Evolutionary conservation across 2,888 invertebrate species (phyloP).

Genomic region (Apoda limacodes): DNA sequence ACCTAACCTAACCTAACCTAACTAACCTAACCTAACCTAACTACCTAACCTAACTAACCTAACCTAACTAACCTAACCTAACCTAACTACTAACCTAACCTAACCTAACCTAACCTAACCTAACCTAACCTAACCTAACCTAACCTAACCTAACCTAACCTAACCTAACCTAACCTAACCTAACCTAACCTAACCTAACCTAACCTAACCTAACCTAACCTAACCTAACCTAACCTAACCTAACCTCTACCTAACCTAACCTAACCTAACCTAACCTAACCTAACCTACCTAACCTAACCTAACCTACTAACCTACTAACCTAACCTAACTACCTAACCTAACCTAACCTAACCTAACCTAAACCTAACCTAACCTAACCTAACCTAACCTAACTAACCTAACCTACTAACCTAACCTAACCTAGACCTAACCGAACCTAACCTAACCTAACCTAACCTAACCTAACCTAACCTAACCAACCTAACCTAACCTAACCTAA

Average conservation of each 20-base stretch:
- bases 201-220: slow-evolving; percentile 14
- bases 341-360: slow-evolving; percentile 11
- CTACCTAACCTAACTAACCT: slow-evolving; percentile 9
- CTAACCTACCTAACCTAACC: slow-evolving; percentile 14
- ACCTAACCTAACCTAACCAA: slow-evolving; percentile 15
- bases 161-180: slow-evolving; percentile 10
- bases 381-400: slow-evolving; percentile 13
- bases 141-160: slow-evolving; percentile 1
- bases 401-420: slow-evolving; percentile 12
- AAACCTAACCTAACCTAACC: slow-evolving; percentile 13
- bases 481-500: slow-evolving; percentile 13
- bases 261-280: slow-evolving; percentile 16
- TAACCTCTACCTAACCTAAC: slow-evolving; percentile 16
- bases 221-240: slow-evolving; percentile 20
- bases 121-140: slow-evolving; percentile 3
- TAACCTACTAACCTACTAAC: slow-evolving; percentile 11
- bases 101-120: slow-evolving; percentile 5
- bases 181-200: slow-evolving; percentile 15
- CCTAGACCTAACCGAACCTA: slow-evolving; percentile 10
- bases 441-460: slow-evolving; percentile 11
- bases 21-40: slow-evolving; percentile 6
- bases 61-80: slow-evolving; percentile 10
- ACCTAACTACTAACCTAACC: slow-evolving; percentile 9
- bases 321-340: slow-evolving; percentile 12
- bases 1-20: slow-evolving; percentile 7